A percentile compares a stretch with the other conserved stretches of the same genome.
phyloP scores from a whole-genome alignment of 1,140 invertebrate genomes.

The Parapsyche elsis region DNA sequence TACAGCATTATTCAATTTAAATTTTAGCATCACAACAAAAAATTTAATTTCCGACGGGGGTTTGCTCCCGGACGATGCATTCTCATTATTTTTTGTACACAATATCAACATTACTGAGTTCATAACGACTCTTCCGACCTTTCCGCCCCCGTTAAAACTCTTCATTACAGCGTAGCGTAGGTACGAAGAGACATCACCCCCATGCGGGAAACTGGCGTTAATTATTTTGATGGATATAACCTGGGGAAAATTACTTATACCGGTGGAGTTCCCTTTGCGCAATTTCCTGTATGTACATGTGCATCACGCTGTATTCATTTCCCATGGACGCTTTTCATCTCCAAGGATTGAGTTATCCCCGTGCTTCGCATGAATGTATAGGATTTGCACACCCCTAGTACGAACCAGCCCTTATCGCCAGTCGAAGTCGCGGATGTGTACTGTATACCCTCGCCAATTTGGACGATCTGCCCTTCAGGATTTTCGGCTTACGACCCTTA shows the following conservation, averaged over 20 bases:
- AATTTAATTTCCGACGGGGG: too few relatives aligned
- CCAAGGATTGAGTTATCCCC: neutral
- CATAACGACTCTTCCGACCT: constrained; percentile 4
- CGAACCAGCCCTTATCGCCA: neutral
- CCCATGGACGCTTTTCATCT: constrained; percentile 4
- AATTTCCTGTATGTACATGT: constrained; percentile 23
- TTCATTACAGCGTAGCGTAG: constrained; percentile 7
- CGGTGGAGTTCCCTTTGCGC: constrained; percentile 18
- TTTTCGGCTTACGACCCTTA: constrained; percentile 4
- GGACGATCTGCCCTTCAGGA: neutral
- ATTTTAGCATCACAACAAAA: too few relatives aligned
- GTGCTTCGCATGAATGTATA: neutral
- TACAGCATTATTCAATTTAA: too few relatives aligned
- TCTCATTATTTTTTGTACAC: neutral
- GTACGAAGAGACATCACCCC: neutral
- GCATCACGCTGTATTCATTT: neutral
- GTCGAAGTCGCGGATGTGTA: neutral
- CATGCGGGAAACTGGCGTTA: constrained; percentile 18
- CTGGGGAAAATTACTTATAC: constrained; percentile 17
- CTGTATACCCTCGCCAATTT: neutral
- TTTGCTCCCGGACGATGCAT: neutral
- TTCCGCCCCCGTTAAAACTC: neutral
- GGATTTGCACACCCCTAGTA: neutral
- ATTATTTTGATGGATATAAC: constrained; percentile 39
- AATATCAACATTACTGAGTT: constrained; percentile 2